A percentile compares a stretch with the other conserved stretches of the same genome.
Evolutionary conservation across 1,140 invertebrate genomes (phyloP).

Genomic region (Drosophila malerkotliana): DNA sequence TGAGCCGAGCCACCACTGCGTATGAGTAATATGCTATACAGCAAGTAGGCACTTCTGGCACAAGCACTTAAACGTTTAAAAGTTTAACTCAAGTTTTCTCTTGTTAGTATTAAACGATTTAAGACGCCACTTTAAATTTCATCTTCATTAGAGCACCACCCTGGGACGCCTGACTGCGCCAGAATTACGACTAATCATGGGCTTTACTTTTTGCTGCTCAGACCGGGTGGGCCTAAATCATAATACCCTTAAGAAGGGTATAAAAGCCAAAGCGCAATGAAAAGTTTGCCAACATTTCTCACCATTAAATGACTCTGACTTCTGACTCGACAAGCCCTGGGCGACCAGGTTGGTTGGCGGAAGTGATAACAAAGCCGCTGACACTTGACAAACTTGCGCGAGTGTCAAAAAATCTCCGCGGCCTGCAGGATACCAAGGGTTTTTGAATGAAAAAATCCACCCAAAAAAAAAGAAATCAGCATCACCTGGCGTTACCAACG

Average conservation of each 20-base stretch:
- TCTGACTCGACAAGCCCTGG: slow-evolving; percentile 32
- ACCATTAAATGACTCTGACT: slow-evolving; percentile 64
- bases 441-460: background rate
- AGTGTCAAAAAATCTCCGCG: slow-evolving; percentile 50
- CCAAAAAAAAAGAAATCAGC: slow-evolving; percentile 5
- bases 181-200: slow-evolving; percentile 33
- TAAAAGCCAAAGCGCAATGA: slow-evolving; percentile 44
- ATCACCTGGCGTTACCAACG: slow-evolving; percentile 41
- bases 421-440: background rate
- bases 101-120: background rate
- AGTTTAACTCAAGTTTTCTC: background rate
- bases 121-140: background rate
- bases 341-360: slow-evolving; percentile 61
- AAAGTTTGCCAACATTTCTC: slow-evolving; percentile 74
- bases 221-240: background rate
- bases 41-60: background rate
- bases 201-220: slow-evolving; percentile 2
- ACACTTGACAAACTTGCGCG: slow-evolving; percentile 79
- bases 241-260: slow-evolving; percentile 39
- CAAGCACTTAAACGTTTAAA: background rate
- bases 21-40: slow-evolving; percentile 8
- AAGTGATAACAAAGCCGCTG: slow-evolving; percentile 82
- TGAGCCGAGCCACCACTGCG: background rate
- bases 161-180: background rate
- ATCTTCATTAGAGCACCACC: slow-evolving; percentile 2